phyloP scores from a whole-genome alignment of 1,140 invertebrate species.

The Carposina sasakii region DNA sequence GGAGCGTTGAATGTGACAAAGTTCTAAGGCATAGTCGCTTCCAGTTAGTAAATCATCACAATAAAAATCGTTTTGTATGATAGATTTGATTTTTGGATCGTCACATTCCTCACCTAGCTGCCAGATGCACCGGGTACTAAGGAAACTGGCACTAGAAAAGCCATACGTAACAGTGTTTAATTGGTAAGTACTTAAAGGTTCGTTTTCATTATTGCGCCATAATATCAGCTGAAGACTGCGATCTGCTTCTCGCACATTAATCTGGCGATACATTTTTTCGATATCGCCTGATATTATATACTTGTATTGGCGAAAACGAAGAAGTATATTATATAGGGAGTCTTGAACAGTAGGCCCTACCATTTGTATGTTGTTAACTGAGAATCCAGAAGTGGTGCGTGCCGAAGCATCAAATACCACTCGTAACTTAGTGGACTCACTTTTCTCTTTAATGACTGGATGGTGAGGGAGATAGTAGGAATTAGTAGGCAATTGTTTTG shows the following conservation, averaged over 20 bases:
- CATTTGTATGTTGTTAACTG: constrained; percentile 29
- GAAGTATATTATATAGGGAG: constrained; percentile 37
- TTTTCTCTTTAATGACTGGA: constrained; percentile 8
- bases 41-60: constrained; percentile 65
- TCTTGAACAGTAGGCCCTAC: constrained; percentile 26
- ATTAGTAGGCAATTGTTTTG: neutral
- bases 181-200: constrained; percentile 24
- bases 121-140: constrained; percentile 40
- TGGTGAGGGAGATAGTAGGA: constrained; percentile 22
- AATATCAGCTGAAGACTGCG: constrained; percentile 44
- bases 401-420: constrained; percentile 33
- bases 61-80: constrained; percentile 56
- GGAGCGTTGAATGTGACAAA: constrained; percentile 16
- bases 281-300: constrained; percentile 45
- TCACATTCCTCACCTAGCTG: constrained; percentile 33
- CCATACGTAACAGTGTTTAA: constrained; percentile 40
- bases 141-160: constrained; percentile 38
- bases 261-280: constrained; percentile 33
- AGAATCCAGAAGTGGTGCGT: constrained; percentile 21
- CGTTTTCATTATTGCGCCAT: constrained; percentile 34
- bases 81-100: constrained; percentile 22
- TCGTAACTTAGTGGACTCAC: constrained; percentile 17
- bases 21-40: constrained; percentile 20
- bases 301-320: constrained; percentile 40
- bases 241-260: constrained; percentile 23